Percentiles rank a stretch among this genome's conserved stretches.
These are phyloP conservation scores for Sarcophaga carnaria DNA, from an alignment of 2,888 invertebrate species.

Conservation along the genomic window DNA sequence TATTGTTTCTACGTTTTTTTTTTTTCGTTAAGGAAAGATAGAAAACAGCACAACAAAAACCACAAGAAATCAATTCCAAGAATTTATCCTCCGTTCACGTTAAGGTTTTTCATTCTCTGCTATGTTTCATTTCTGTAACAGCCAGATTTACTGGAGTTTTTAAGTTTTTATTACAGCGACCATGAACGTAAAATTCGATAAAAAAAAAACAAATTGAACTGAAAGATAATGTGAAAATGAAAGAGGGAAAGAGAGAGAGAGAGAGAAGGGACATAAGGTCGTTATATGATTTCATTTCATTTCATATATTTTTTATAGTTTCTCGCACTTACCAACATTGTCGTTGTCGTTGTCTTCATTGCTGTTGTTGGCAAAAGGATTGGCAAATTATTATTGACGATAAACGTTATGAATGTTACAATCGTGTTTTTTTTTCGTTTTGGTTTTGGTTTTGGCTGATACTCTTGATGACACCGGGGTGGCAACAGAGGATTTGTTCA, in stretches of 20 bases:
- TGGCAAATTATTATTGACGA: conserved; percentile 66
- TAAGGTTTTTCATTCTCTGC: conserved; percentile 8
- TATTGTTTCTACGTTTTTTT: not conserved
- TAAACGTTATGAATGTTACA: conserved; percentile 45
- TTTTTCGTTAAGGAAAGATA: not conserved
- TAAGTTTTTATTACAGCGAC: too few species aligned
- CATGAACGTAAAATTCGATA: conserved; percentile 14
- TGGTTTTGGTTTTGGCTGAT: not conserved
- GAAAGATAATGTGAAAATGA: not conserved
- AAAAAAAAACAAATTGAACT: not conserved
- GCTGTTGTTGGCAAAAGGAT: conserved; percentile 50
- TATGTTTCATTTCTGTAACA: conserved; percentile 27
- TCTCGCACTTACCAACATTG: not conserved
- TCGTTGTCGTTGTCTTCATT: not conserved
- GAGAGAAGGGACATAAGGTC: not conserved
- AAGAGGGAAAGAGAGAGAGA: too few species aligned
- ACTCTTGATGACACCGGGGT: not conserved
- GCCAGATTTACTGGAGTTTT: conserved; percentile 39
- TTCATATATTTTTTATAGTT: conserved; percentile 16
- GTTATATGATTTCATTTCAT: conserved; percentile 58
- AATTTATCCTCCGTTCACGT: conserved; percentile 66
- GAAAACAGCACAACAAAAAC: conserved; percentile 57
- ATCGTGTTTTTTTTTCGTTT: conserved; percentile 20
- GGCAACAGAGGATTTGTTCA: conserved; percentile 22
- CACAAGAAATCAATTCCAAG: conserved; percentile 70